A percentile compares a stretch with the other conserved stretches of the same genome.
Evolutionary conservation across 2,797 vertebrate genomes (phyloP).

Genomic region (Oreochromis mossambicus): DNA sequence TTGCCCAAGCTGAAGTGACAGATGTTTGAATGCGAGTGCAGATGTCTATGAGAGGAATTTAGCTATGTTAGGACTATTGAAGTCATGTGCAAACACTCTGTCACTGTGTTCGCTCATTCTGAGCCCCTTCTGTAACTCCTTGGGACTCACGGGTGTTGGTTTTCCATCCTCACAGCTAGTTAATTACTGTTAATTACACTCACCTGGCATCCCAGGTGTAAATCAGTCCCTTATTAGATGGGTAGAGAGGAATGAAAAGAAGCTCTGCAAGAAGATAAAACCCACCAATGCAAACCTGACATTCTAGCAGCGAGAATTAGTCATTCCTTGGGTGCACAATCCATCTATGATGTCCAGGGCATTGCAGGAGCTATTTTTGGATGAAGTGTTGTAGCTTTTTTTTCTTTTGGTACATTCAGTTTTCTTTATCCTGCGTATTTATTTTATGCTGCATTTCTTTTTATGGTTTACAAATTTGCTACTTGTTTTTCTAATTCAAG

Average conservation of each 20-base stretch:
- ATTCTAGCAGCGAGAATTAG: constrained; percentile 4
- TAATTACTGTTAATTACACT: constrained; percentile 44
- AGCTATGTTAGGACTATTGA: not conserved
- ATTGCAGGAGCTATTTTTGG: not conserved
- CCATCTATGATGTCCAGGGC: constrained; percentile 1
- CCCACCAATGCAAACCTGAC: not conserved
- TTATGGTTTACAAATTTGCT: not conserved
- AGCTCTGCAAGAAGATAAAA: not conserved
- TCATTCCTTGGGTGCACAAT: not conserved
- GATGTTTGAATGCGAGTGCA: constrained; percentile 33
- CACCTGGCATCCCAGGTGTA: constrained; percentile 46
- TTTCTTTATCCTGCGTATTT: not conserved
- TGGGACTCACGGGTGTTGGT: not conserved
- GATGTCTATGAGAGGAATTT: constrained; percentile 6
- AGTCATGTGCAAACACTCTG: constrained; percentile 15
- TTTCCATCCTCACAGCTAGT: constrained; percentile 14
- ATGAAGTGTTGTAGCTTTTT: not conserved
- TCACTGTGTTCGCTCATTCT: not conserved
- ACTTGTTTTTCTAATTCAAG: not conserved
- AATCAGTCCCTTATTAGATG: constrained; percentile 2
- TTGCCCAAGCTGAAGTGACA: constrained; percentile 1
- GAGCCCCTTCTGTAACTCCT: not conserved
- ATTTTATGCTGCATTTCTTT: not conserved
- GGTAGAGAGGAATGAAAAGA: constrained; percentile 10
- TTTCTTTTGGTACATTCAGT: not conserved